Evolutionary conservation across 2,113 vertebrate species (phyloP).

Genomic region (Eretmodus cyanostictus): DNA sequence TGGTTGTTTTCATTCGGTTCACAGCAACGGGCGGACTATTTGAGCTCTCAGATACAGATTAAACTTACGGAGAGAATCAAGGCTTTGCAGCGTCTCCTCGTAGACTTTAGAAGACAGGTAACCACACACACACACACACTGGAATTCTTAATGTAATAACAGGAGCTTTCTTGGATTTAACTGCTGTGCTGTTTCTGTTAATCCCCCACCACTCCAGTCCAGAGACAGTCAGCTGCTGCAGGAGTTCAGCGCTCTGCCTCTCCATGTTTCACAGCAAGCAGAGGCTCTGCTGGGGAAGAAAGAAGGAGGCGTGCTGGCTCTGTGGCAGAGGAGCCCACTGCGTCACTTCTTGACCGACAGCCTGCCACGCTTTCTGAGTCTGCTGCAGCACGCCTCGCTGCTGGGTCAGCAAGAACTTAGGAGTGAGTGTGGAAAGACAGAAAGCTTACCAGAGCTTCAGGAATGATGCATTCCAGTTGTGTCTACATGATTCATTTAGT

Average conservation of each 20-base stretch:
- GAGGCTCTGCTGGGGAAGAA: slow-evolving; percentile 43
- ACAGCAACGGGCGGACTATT: slow-evolving; percentile 63
- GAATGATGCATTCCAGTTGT: background rate
- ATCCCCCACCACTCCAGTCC: slow-evolving; percentile 45
- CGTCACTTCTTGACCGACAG: slow-evolving; percentile 35
- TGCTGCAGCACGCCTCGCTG: slow-evolving; percentile 62
- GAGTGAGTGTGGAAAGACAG: slow-evolving; percentile 65
- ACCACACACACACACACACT: background rate
- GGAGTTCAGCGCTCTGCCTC: slow-evolving; percentile 41
- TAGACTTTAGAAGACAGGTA: slow-evolving; percentile 68
- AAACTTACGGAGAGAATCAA: slow-evolving; percentile 66
- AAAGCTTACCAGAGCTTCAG: background rate
- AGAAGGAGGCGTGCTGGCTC: background rate
- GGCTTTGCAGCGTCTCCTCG: slow-evolving; percentile 54
- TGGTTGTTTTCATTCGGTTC: background rate
- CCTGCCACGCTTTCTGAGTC: slow-evolving; percentile 60
- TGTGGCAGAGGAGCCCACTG: slow-evolving; percentile 65
- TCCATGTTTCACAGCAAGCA: slow-evolving; percentile 37
- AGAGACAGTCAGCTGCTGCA: slow-evolving; percentile 58
- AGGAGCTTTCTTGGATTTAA: background rate
- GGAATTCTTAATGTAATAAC: background rate
- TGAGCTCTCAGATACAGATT: slow-evolving; percentile 57
- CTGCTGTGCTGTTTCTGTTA: background rate
- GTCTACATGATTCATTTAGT: background rate
- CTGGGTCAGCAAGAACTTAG: slow-evolving; percentile 77